phyloP scores from a whole-genome alignment of 1,140 invertebrate species.

The Drosophila nannoptera region DNA sequence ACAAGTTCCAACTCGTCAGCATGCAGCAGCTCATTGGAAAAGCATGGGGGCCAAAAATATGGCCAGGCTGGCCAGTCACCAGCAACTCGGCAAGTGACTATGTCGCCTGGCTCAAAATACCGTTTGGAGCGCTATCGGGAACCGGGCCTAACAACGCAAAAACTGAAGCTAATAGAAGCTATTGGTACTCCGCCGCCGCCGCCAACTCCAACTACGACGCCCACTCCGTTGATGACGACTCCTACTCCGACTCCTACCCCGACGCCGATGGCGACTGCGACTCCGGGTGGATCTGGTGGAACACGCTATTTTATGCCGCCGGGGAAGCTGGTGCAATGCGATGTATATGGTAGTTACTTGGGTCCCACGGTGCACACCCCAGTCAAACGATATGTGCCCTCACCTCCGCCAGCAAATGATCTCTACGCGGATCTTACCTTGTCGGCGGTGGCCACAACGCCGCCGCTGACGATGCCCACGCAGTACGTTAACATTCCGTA shows the following conservation, averaged over 20 bases:
- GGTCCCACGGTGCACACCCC: slow-evolving; percentile 76
- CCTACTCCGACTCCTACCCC: slow-evolving; percentile 25
- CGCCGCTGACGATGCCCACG: slow-evolving; percentile 20
- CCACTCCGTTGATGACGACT: slow-evolving; percentile 1
- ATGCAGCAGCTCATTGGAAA: slow-evolving; percentile 12
- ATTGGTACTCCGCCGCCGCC: neutral
- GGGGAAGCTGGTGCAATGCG: slow-evolving; percentile 48
- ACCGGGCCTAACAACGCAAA: slow-evolving; percentile 15
- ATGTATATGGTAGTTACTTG: slow-evolving; percentile 66
- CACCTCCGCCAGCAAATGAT: slow-evolving; percentile 72
- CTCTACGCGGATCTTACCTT: slow-evolving; percentile 41
- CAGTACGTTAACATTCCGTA: slow-evolving; percentile 66
- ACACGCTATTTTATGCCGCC: slow-evolving; percentile 49
- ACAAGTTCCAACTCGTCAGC: slow-evolving; percentile 42
- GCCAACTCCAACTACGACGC: slow-evolving; percentile 17
- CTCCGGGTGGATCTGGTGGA: neutral
- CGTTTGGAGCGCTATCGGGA: slow-evolving; percentile 66
- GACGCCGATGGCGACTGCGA: slow-evolving; percentile 22
- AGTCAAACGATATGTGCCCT: slow-evolving; percentile 77
- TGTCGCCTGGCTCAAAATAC: slow-evolving; percentile 66
- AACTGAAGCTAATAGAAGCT: slow-evolving; percentile 44
- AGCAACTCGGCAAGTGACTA: slow-evolving; percentile 27
- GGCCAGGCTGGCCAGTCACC: neutral
- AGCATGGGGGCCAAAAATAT: too few relatives aligned
- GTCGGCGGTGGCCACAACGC: slow-evolving; percentile 6